Evolutionary conservation across 2,888 invertebrate genomes (phyloP).

Genomic region (Campaea margaritaria): DNA sequence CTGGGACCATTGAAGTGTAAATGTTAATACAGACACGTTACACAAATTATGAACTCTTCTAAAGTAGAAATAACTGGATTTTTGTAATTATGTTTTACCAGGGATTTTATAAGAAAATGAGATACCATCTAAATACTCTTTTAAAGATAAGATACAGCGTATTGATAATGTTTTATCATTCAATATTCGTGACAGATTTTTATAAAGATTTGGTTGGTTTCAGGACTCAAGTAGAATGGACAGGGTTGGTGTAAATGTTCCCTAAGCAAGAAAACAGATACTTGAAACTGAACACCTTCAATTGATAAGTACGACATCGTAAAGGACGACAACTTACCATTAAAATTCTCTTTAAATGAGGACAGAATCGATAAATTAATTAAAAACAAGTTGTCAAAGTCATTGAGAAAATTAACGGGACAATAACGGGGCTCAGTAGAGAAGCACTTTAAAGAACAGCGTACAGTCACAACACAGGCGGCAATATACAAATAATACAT

Average conservation of each 20-base stretch:
- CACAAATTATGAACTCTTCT: too few species aligned
- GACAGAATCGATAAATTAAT: constrained; percentile 24
- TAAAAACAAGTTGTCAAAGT: constrained; percentile 5
- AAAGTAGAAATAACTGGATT: too few species aligned
- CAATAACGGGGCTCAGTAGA: neutral
- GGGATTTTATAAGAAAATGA: too few species aligned
- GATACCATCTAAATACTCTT: constrained; percentile 1
- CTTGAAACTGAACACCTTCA: constrained; percentile 3
- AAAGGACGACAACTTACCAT: constrained; percentile 1
- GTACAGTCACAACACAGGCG: constrained; percentile 77
- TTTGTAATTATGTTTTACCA: too few species aligned
- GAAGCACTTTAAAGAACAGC: constrained; percentile 45
- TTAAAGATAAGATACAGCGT: constrained; percentile 5
- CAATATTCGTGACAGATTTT: neutral
- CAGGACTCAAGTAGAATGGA: neutral
- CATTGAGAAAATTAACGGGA: constrained; percentile 8
- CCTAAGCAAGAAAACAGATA: neutral
- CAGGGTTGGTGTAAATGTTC: neutral
- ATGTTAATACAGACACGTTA: too few species aligned
- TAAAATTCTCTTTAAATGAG: constrained; percentile 9
- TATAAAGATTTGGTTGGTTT: neutral
- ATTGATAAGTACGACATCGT: neutral
- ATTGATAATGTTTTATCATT: neutral
- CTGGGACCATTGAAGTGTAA: too few species aligned
- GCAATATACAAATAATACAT: constrained; percentile 55